phyloP scores from a whole-genome alignment of 2,888 invertebrate genomes.

The Platycnemis pennipes region DNA sequence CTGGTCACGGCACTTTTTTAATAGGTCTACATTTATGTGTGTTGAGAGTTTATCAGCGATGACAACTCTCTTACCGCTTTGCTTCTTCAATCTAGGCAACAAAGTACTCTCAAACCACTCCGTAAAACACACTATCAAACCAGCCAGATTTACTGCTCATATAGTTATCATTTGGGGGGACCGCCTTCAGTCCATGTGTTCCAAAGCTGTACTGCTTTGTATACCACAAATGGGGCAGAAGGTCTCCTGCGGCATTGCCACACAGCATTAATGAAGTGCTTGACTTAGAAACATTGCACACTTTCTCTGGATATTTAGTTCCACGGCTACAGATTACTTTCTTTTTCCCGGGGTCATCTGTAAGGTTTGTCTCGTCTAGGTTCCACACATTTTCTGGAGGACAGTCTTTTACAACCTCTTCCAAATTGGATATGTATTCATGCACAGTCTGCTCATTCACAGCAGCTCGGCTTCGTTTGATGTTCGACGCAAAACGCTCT shows the following conservation, averaged over 20 bases:
- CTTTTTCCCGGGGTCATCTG: slow-evolving; percentile 71
- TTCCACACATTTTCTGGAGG: slow-evolving; percentile 72
- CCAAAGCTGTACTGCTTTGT: not conserved
- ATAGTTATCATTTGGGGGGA: no score
- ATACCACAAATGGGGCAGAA: slow-evolving; percentile 18
- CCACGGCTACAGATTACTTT: slow-evolving; percentile 35
- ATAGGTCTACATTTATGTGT: slow-evolving; percentile 75
- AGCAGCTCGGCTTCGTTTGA: slow-evolving; percentile 29
- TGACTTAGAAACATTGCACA: not conserved
- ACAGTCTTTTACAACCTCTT: slow-evolving; percentile 49
- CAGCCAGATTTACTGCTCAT: not conserved
- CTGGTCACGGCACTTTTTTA: slow-evolving; percentile 75
- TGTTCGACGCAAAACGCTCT: not conserved
- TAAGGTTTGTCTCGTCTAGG: slow-evolving; percentile 74
- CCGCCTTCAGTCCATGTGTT: not conserved
- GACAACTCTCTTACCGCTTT: slow-evolving; percentile 72
- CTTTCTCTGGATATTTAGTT: slow-evolving; percentile 70
- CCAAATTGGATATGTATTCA: slow-evolving; percentile 68
- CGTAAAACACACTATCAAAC: not conserved
- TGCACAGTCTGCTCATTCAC: slow-evolving; percentile 34
- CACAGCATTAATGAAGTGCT: not conserved
- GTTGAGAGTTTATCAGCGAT: slow-evolving; percentile 77
- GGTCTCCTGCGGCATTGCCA: not conserved
- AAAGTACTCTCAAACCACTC: slow-evolving; percentile 3
- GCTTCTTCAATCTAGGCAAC: not conserved